These are phyloP conservation scores for Polydesmus complanatus DNA, from an alignment of 2,888 invertebrate species.

Conservation along the genomic window DNA sequence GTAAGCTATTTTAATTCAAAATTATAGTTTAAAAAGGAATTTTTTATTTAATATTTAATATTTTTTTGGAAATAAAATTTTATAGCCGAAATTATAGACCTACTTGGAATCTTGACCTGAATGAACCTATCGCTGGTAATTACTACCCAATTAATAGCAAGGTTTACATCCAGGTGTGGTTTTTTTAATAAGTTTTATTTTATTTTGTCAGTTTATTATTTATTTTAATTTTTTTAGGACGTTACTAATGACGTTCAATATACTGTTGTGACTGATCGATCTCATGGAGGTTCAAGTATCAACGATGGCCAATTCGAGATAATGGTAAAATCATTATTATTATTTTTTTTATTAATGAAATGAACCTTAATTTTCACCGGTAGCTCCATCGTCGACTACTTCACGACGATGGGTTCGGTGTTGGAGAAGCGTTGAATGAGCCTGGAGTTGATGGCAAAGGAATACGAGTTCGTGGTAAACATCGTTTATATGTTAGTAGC, in stretches of 20 bases:
- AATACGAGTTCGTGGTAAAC: conserved; percentile 55
- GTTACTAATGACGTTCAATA: conserved; percentile 4
- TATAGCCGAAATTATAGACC: conserved; percentile 11
- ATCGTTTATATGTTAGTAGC: conserved; percentile 38
- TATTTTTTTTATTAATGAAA: neutral
- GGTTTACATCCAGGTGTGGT: conserved; percentile 13
- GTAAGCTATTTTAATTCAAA: conserved; percentile 23
- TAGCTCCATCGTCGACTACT: conserved; percentile 63
- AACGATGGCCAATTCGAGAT: conserved; percentile 31
- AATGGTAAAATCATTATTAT: conserved; percentile 26
- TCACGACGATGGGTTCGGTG: conserved; percentile 83
- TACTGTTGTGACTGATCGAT: conserved; percentile 21
- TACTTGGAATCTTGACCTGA: neutral
- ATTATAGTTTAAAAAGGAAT: neutral
- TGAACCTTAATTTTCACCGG: conserved; percentile 18
- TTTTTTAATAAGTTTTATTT: neutral
- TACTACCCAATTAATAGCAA: conserved; percentile 12
- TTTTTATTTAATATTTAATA: neutral
- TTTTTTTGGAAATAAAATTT: conserved; percentile 25
- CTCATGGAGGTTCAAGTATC: conserved; percentile 31
- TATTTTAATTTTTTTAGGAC: neutral
- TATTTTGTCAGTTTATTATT: neutral
- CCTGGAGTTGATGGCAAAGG: conserved; percentile 47
- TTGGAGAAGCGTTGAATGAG: conserved; percentile 81
- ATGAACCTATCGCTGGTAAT: conserved; percentile 10